Percentiles rank a stretch among this genome's conserved stretches.
Evolutionary conservation across 2,797 vertebrate genomes (phyloP).

Genomic region (Thaleichthys pacificus): DNA sequence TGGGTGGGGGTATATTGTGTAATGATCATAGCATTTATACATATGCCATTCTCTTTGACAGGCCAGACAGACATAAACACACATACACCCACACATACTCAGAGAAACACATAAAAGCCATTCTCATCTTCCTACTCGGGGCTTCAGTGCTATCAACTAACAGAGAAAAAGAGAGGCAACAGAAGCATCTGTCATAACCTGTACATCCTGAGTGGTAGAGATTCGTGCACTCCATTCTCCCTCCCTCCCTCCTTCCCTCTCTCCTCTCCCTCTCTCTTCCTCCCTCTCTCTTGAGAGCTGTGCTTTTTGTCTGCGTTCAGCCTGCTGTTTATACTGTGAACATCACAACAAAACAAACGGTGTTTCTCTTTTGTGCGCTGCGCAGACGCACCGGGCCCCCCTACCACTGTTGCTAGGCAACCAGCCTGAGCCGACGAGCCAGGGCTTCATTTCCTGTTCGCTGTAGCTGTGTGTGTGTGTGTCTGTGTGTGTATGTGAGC

Average conservation of each 20-base stretch:
- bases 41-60: slow-evolving; percentile 2
- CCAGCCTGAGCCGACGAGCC: slow-evolving; percentile 37
- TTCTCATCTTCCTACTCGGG: slow-evolving; percentile 44
- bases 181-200: slow-evolving; percentile 58
- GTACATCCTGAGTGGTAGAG: slow-evolving; percentile 56
- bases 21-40: slow-evolving; percentile 1
- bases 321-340: slow-evolving; percentile 67
- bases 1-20: neutral
- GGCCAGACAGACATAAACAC: neutral
- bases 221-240: slow-evolving; percentile 46
- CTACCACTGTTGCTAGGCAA: slow-evolving; percentile 60
- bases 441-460: slow-evolving; percentile 39
- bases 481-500: slow-evolving; percentile 33
- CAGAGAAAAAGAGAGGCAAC: slow-evolving; percentile 49
- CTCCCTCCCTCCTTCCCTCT: slow-evolving; percentile 21
- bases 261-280: neutral
- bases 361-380: slow-evolving; percentile 55
- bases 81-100: neutral
- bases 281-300: slow-evolving; percentile 52
- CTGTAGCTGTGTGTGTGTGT: slow-evolving; percentile 25
- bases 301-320: slow-evolving; percentile 55
- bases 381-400: slow-evolving; percentile 56
- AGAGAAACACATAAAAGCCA: slow-evolving; percentile 18
- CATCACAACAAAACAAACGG: slow-evolving; percentile 69
- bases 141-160: slow-evolving; percentile 58